Evolutionary conservation across 2,113 vertebrate species (phyloP).

Genomic region (Bothrops jararaca): DNA sequence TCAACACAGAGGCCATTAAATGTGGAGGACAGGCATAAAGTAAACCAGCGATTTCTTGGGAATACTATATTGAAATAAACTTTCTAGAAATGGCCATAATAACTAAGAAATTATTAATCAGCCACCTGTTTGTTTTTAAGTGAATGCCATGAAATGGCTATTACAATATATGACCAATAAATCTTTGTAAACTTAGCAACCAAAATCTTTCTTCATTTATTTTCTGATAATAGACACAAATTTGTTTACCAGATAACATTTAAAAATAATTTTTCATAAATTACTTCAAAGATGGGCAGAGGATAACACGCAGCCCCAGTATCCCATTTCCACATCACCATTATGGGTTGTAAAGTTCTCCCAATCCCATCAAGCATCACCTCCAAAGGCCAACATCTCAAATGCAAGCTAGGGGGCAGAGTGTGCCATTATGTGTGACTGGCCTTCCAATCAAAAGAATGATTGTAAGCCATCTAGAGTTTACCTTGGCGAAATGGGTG

Average conservation of each 20-base stretch:
- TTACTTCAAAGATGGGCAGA: too few species aligned
- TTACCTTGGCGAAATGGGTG: too few species aligned
- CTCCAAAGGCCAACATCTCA: too few species aligned
- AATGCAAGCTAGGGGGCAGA: too few species aligned
- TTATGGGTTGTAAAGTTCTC: too few species aligned
- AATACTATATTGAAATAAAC: neutral
- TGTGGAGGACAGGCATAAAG: neutral
- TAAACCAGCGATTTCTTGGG: neutral
- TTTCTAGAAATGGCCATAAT: neutral
- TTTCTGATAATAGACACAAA: neutral
- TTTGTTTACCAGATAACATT: neutral
- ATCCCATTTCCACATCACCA: too few species aligned
- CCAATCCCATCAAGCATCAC: too few species aligned
- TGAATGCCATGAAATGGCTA: neutral
- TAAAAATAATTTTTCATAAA: neutral
- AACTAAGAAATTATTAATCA: neutral
- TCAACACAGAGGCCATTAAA: neutral
- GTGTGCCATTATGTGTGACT: too few species aligned
- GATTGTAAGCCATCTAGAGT: too few species aligned
- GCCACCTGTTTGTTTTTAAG: neutral
- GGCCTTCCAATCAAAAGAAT: too few species aligned
- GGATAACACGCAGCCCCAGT: too few species aligned
- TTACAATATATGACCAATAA: neutral
- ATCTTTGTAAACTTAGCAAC: neutral
- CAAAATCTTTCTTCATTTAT: neutral